These are phyloP conservation scores for Lepilemur ruficaudatus DNA, from an alignment of 2,797 vertebrate species.

Conservation along the genomic window DNA sequence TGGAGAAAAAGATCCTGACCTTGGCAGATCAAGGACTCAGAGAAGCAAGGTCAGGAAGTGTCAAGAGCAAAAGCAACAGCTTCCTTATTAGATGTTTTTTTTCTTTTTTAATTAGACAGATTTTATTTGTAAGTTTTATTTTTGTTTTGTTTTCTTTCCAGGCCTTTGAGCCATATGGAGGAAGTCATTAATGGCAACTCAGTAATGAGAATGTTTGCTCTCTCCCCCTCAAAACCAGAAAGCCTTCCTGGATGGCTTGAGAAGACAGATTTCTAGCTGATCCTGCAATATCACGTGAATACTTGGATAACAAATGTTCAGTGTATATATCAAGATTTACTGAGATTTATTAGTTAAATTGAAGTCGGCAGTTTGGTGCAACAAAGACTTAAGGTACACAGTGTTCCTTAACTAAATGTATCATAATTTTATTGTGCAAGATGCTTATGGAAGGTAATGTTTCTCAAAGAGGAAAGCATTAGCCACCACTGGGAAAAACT, in stretches of 20 bases:
- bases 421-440: neutral
- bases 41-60: neutral
- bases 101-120: neutral
- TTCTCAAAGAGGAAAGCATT: neutral
- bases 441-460: neutral
- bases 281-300: neutral
- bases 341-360: neutral
- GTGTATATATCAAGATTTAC: neutral
- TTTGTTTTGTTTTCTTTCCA: neutral
- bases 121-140: neutral
- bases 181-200: conserved; percentile 16
- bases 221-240: neutral
- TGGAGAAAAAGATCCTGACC: neutral
- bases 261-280: neutral
- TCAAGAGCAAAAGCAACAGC: neutral
- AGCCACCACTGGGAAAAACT: neutral
- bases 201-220: neutral
- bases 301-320: neutral
- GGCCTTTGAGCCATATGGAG: conserved; percentile 11
- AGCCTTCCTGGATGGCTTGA: neutral
- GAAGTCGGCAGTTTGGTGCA: neutral
- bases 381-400: neutral
- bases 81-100: neutral
- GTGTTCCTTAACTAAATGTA: neutral
- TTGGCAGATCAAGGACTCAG: neutral